A percentile compares a stretch with the other conserved stretches of the same genome.
These are phyloP conservation scores for Streptopelia turtur DNA, from an alignment of 2,797 vertebrate species.

Conservation along the genomic window DNA sequence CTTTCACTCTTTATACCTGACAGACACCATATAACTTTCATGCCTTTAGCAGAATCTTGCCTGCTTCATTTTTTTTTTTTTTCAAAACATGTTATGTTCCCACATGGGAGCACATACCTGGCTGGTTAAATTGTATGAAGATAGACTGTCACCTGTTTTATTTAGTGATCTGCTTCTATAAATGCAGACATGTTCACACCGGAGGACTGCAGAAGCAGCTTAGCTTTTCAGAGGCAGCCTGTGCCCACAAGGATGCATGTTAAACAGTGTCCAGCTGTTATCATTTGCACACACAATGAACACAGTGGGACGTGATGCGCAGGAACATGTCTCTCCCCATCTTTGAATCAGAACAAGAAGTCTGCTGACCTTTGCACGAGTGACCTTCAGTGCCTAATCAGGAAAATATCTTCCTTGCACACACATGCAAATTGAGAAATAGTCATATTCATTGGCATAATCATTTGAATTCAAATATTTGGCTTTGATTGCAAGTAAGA, in stretches of 20 bases:
- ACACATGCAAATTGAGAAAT: not conserved
- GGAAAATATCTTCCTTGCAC: not conserved
- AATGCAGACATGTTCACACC: not conserved
- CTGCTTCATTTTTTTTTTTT: not conserved
- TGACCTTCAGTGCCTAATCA: not conserved
- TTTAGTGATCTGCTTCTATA: not conserved
- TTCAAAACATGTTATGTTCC: not conserved
- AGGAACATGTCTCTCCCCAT: not conserved
- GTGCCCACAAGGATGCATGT: not conserved
- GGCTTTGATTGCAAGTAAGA: not conserved
- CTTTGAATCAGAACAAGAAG: slow-evolving; percentile 5
- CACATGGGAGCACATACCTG: not conserved
- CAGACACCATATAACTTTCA: not conserved
- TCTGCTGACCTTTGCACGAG: not conserved
- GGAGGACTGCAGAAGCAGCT: not conserved
- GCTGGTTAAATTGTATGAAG: not conserved
- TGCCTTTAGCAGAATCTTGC: not conserved
- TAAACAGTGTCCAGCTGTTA: not conserved
- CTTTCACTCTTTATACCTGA: not conserved
- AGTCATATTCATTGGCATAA: not conserved
- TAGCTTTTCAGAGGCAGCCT: not conserved
- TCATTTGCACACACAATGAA: not conserved
- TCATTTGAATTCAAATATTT: not conserved
- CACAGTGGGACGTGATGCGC: not conserved
- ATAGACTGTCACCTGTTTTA: not conserved